phyloP scores from a whole-genome alignment of 2,888 invertebrate species.

The Pristionchus arcanus region DNA sequence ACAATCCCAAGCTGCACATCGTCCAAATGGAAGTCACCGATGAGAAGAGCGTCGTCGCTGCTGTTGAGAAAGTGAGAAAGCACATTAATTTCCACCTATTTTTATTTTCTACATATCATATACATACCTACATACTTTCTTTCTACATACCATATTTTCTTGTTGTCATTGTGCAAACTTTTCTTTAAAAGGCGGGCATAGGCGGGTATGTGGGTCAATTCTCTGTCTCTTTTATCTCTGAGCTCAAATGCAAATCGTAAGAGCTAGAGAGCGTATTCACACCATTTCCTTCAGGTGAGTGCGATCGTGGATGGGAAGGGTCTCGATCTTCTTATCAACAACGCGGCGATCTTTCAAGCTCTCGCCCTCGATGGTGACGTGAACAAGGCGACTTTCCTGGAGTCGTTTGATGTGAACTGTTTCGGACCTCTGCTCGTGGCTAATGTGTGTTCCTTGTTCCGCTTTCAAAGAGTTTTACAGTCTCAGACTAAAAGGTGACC shows the following conservation, averaged over 20 bases:
- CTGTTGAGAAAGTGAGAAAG: not conserved
- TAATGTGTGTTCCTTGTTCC: not conserved
- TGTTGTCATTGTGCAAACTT: no score
- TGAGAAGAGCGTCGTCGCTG: not conserved
- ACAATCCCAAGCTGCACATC: not conserved
- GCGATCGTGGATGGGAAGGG: constrained; percentile 3
- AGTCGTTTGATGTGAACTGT: constrained; percentile 31
- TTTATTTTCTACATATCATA: no score
- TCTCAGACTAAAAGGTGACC: no score
- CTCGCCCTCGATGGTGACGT: not conserved
- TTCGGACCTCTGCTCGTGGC: not conserved
- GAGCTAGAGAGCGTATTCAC: no score
- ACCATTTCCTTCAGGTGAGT: not conserved
- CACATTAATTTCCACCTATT: no score
- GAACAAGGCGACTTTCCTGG: not conserved
- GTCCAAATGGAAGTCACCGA: not conserved
- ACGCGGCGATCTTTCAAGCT: not conserved
- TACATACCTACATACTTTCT: no score
- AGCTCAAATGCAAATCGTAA: no score
- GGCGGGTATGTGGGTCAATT: no score
- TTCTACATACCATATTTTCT: no score
- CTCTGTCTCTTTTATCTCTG: no score
- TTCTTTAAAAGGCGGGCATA: no score
- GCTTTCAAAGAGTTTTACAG: no score
- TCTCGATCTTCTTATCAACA: constrained; percentile 24